Percentiles rank a stretch among this genome's conserved stretches.
phyloP scores from a whole-genome alignment of 2,113 vertebrate genomes.

The Eulemur rufifrons region DNA sequence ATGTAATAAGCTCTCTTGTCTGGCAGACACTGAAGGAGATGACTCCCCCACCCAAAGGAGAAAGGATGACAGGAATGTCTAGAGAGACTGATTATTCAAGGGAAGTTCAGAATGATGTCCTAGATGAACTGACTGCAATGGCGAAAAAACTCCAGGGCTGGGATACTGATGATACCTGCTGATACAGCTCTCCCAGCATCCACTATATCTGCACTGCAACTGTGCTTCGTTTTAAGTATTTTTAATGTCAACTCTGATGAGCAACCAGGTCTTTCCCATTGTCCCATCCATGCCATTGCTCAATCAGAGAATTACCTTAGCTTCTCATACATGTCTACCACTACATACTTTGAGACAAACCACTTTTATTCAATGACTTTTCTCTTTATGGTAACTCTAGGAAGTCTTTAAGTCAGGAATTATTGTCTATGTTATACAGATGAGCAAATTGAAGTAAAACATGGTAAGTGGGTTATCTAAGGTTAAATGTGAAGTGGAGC shows the following conservation, averaged over 20 bases:
- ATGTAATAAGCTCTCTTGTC: conserved; percentile 62
- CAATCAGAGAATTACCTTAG: not conserved
- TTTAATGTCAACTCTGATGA: not conserved
- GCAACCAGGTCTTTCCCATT: not conserved
- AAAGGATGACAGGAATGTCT: conserved; percentile 7
- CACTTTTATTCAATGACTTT: conserved; percentile 1
- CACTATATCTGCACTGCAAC: not conserved
- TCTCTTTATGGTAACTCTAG: not conserved
- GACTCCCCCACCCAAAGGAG: conserved; percentile 45
- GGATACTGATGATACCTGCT: not conserved
- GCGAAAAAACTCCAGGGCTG: not conserved
- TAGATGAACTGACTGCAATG: not conserved
- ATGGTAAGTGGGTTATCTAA: not conserved
- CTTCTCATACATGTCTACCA: not conserved
- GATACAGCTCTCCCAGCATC: not conserved
- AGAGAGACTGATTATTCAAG: conserved; percentile 36
- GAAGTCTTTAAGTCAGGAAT: not conserved
- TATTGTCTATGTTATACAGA: conserved; percentile 14
- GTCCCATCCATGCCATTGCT: not conserved
- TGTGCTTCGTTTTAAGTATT: not conserved
- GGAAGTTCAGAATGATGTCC: conserved; percentile 18
- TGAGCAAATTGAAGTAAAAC: not conserved
- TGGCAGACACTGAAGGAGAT: conserved; percentile 56
- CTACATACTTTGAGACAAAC: not conserved
- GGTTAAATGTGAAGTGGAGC: not conserved